Evolutionary conservation across 1,140 invertebrate species (phyloP).

Genomic region (Samia ricini): DNA sequence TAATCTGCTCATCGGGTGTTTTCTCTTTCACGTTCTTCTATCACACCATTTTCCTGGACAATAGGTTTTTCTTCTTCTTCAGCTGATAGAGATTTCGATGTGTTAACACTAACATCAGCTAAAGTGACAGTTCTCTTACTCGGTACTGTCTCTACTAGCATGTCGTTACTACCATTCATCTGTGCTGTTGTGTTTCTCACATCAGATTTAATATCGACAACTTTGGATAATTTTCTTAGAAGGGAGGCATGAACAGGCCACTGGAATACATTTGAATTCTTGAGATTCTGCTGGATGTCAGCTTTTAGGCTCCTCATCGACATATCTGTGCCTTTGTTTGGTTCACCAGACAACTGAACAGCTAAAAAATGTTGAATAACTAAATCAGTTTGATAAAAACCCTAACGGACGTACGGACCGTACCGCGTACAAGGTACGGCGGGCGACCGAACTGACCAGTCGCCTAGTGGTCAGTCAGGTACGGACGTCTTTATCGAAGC

Average conservation of each 20-base stretch:
- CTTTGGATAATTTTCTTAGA: constrained; percentile 62
- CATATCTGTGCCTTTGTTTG: constrained; percentile 64
- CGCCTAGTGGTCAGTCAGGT: too few species aligned
- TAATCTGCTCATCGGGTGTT: constrained; percentile 19
- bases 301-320: constrained; percentile 64
- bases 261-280: constrained; percentile 46
- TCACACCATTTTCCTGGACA: constrained; percentile 19
- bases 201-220: constrained; percentile 68
- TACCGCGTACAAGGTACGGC: too few species aligned
- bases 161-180: constrained; percentile 62
- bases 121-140: constrained; percentile 48
- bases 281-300: constrained; percentile 57
- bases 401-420: too few species aligned
- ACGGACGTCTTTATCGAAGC: too few species aligned
- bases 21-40: constrained; percentile 9
- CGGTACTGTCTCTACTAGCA: constrained; percentile 38
- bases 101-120: constrained; percentile 64
- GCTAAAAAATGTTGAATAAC: constrained; percentile 29
- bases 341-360: constrained; percentile 62
- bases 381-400: too few species aligned
- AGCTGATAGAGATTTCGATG: constrained; percentile 53
- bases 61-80: constrained; percentile 48
- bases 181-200: constrained; percentile 38
- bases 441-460: too few species aligned
- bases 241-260: constrained; percentile 66